Conservation (phyloP, 2,113 vertebrate species). For the Gnathonemus echidnorhynchus region DNA sequence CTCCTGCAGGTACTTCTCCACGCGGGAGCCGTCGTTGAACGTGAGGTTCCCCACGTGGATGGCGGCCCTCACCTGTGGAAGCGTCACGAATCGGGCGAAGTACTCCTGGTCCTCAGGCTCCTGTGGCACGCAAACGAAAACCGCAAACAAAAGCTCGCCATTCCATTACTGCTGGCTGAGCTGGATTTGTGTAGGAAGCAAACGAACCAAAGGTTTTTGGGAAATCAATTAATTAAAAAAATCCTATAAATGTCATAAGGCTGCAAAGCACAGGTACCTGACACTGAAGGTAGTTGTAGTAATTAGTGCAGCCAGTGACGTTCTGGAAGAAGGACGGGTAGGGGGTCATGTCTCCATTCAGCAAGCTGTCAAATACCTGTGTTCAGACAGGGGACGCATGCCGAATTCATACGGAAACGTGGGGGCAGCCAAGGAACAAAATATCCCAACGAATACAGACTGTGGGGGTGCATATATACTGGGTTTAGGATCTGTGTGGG, state of each 20-base stretch:
- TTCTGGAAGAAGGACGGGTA: conserved; percentile 69
- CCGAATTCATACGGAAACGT: background rate
- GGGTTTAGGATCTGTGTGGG: background rate
- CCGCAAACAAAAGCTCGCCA: background rate
- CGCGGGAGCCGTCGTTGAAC: conserved; percentile 62
- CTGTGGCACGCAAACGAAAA: conserved; percentile 35
- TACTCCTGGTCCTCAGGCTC: conserved; percentile 65
- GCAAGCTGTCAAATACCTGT: conserved; percentile 67
- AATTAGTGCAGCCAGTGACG: conserved; percentile 71
- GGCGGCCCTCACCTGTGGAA: conserved; percentile 61
- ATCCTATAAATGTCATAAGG: background rate
- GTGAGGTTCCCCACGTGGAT: conserved; percentile 75
- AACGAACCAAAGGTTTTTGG: too few relatives aligned
- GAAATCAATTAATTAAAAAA: too few relatives aligned
- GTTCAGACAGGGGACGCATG: conserved; percentile 20
- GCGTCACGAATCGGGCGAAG: conserved; percentile 65
- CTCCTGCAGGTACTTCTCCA: conserved; percentile 69
- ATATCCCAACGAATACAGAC: background rate
- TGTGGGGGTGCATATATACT: background rate
- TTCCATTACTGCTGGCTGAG: background rate
- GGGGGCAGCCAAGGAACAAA: background rate
- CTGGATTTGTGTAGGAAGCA: background rate
- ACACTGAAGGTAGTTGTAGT: conserved; percentile 69
- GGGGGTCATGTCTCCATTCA: conserved; percentile 59
- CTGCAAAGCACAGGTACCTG: conserved; percentile 40